Base-by-base conservation (phyloP, 1,140 invertebrate species). In the Euura lappo region DNA sequence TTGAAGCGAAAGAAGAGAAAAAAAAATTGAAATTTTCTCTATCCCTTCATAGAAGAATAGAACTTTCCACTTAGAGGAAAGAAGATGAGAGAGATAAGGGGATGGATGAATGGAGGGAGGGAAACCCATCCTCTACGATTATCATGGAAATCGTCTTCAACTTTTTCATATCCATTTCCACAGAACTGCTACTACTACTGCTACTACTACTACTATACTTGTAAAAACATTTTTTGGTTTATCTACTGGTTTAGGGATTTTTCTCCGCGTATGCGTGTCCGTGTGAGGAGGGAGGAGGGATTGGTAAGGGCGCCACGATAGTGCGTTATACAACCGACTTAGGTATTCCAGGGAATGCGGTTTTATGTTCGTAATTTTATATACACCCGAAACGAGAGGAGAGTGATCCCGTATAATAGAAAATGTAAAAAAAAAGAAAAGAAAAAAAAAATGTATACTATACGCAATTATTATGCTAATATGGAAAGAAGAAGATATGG, bases 391-490 rank as follows among this genome's bases (percentile, higher is more conserved):
- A 28, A 28, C 28, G 28, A 28, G 28, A 60, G 13, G 28, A 28
- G 28, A 60, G 13, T n/a, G 3, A 60, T 11, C 8, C 51, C 51
- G 51, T 11, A 11, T 3, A 11, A n/a, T 60, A 60, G 10, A 60
- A 8, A n/a, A 60, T n/a, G 51, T 60, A n/a, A 11, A 5, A 11
- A 60, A 28, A 28, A 28, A 28, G 0, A 28, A 28, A 28, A 28
- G 4, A 28, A 11, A 68, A 68, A 68, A 68, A 13, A 68, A 68
- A 28, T 28, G 3, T 13, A 68, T 68, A 44, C 66, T 68, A 28
- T 60, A 11, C 72, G 72, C 81, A 82, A 86, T 86, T 85, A 85
- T 85, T 85, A 85, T 85, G 85, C 77, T 85, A 86, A 86, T 84
- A 74, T 68, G 11, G 65, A n/a, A 10, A 71, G 69, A 79, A 78